Evolutionary conservation across 1,140 invertebrate genomes (phyloP), one percentile per base, ranked within the genome.

Genomic region (Octopus bimaculoides): DNA sequence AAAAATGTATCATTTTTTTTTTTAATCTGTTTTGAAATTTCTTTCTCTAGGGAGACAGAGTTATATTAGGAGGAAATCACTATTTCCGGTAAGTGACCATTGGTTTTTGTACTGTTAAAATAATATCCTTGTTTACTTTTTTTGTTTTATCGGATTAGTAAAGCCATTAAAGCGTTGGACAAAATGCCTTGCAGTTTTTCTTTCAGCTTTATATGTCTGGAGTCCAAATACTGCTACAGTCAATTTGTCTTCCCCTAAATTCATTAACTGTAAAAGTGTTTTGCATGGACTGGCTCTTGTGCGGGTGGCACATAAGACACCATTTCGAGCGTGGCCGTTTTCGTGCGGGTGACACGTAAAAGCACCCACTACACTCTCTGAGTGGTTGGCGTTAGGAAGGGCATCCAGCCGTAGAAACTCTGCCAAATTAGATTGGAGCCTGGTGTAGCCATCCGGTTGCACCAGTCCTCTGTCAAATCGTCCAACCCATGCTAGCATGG

Each of bases 11-110:
- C 12, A 12, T 17, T 74, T 1, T 20, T 9, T n/a, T 74, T 20
- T 10, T 20, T 20, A 4, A 17, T 20, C 52, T 17, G 8, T 52
- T 75, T 52, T 3, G 4, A 78, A 52, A 55, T 69, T 56, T 79
- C 61, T 77, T 71, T 79, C 71, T 82, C 77, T 82, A 90, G 88
- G 93, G 92, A 4, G 93, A 94, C 86, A 90, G 93, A 61, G 87
- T 94, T 52, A 92, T 94, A 4, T 91, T 94, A 52, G 93, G 93
- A 26, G 93, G 93, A 9, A 92, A 93, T 84, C 93, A 94, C 86
- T 94, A 93, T 83, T 94, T 94, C 83, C 86, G 87, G 86, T 89
- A 80, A 78, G 91, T 91, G 82, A 90, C 93, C 52, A 74, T 53
- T 75, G 4, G 5, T 17, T 20, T 74, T 26, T 20, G 9, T 20